A percentile compares a stretch with the other conserved stretches of the same genome.
phyloP scores from a whole-genome alignment of 2,888 invertebrate genomes.

The Cephus pulcher region DNA sequence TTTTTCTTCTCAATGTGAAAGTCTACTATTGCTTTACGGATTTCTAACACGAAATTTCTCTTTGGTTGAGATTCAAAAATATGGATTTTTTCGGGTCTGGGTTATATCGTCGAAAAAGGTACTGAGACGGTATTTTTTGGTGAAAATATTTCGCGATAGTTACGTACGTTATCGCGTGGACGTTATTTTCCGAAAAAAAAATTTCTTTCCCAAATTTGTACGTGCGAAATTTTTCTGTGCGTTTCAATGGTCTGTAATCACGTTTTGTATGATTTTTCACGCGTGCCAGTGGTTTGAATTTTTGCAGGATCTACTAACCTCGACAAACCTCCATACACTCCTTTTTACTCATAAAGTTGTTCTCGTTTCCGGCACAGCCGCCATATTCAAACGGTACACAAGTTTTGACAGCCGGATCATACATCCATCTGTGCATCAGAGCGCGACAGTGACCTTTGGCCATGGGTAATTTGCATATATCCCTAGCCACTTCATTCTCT shows the following conservation, averaged over 20 bases:
- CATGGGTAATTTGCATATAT: constrained; percentile 21
- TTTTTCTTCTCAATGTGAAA: background rate
- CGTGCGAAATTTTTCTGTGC: background rate
- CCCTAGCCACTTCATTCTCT: background rate
- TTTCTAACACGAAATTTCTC: too few relatives aligned
- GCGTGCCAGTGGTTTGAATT: background rate
- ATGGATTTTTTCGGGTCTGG: too few relatives aligned
- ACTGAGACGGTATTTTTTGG: too few relatives aligned
- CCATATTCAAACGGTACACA: constrained; percentile 48
- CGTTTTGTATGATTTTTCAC: background rate
- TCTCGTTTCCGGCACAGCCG: constrained; percentile 48
- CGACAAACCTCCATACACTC: constrained; percentile 44
- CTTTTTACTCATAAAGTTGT: constrained; percentile 45
- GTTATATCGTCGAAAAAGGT: too few relatives aligned
- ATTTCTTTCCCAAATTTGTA: background rate
- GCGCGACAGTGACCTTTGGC: constrained; percentile 27
- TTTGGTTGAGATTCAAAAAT: too few relatives aligned
- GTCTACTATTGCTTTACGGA: background rate
- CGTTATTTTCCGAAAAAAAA: too few relatives aligned
- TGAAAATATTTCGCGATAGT: too few relatives aligned
- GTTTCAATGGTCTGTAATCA: too few relatives aligned
- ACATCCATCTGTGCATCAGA: constrained; percentile 43
- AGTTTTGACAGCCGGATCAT: constrained; percentile 35
- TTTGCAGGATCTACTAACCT: constrained; percentile 21
- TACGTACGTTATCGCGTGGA: too few relatives aligned